phyloP scores from a whole-genome alignment of 2,888 invertebrate species.

The Acleris holmiana region DNA sequence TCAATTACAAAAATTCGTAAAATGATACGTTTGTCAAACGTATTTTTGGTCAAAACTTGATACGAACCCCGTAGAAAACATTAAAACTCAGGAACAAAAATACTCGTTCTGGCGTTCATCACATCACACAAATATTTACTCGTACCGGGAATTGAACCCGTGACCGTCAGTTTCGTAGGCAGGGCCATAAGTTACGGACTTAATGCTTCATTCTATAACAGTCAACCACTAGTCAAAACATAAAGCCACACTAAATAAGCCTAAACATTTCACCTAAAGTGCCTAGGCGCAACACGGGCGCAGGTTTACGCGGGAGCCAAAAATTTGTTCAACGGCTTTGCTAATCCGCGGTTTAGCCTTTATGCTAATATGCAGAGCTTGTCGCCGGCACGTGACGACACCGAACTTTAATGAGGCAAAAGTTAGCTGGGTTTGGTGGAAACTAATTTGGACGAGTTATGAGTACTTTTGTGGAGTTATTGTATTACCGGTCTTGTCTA shows the following conservation, averaged over 20 bases:
- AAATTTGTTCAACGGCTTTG: conserved; percentile 21
- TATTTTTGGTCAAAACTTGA: too few species aligned
- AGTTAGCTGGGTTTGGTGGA: conserved; percentile 9
- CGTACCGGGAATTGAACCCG: too few species aligned
- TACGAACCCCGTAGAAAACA: too few species aligned
- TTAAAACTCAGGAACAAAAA: too few species aligned
- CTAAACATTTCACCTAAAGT: background rate
- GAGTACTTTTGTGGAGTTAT: conserved; percentile 8
- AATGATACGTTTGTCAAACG: too few species aligned
- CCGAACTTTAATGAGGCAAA: conserved; percentile 25
- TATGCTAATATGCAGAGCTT: conserved; percentile 21
- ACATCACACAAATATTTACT: too few species aligned
- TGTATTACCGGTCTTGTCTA: background rate
- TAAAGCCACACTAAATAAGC: background rate
- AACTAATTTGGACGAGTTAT: conserved; percentile 11
- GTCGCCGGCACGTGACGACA: conserved; percentile 9
- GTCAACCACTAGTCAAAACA: too few species aligned
- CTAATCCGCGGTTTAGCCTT: conserved; percentile 25
- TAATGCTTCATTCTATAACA: too few species aligned
- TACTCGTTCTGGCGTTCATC: too few species aligned
- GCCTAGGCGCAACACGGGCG: background rate
- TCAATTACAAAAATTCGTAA: too few species aligned
- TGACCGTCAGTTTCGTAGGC: too few species aligned
- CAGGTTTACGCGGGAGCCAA: conserved; percentile 10
- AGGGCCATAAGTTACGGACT: too few species aligned